Percentiles rank a stretch among this genome's conserved stretches.
phyloP scores from a whole-genome alignment of 2,888 invertebrate genomes.

The Caenorhabditis sp. region DNA sequence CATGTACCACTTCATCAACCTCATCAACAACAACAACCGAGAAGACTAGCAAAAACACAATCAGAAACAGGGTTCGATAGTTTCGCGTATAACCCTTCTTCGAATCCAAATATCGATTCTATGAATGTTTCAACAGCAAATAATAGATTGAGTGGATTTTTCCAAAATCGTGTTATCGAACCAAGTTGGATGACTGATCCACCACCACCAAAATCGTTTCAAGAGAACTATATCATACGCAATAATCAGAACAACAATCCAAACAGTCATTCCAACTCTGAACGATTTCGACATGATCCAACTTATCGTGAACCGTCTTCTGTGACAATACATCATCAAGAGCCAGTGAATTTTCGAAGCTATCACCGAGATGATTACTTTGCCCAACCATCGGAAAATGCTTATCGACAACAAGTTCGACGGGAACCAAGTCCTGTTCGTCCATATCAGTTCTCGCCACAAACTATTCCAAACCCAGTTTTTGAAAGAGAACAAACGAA shows the following conservation, averaged over 20 bases:
- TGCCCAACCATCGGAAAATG: background rate
- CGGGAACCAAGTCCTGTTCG: constrained; percentile 19
- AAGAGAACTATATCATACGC: constrained; percentile 31
- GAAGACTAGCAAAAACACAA: constrained; percentile 28
- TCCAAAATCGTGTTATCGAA: constrained; percentile 32
- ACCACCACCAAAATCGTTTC: constrained; percentile 45
- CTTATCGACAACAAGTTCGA: constrained; percentile 3
- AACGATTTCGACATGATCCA: constrained; percentile 31
- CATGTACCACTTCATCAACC: constrained; percentile 12
- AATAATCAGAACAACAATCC: constrained; percentile 11
- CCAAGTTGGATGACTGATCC: constrained; percentile 50
- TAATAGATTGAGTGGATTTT: constrained; percentile 28
- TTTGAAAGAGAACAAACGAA: constrained; percentile 2
- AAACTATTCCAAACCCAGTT: constrained; percentile 15
- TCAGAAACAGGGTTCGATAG: constrained; percentile 31
- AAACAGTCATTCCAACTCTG: constrained; percentile 17
- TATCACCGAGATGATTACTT: constrained; percentile 25
- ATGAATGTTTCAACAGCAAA: background rate
- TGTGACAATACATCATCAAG: background rate
- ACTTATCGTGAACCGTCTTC: constrained; percentile 15
- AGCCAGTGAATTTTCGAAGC: constrained; percentile 25
- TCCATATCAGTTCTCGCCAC: constrained; percentile 24
- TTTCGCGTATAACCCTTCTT: constrained; percentile 3
- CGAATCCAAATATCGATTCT: constrained; percentile 17
- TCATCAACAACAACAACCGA: constrained; percentile 15